Evolutionary conservation across 1,140 invertebrate genomes (phyloP).

Genomic region (Scaptomyza montana): DNA sequence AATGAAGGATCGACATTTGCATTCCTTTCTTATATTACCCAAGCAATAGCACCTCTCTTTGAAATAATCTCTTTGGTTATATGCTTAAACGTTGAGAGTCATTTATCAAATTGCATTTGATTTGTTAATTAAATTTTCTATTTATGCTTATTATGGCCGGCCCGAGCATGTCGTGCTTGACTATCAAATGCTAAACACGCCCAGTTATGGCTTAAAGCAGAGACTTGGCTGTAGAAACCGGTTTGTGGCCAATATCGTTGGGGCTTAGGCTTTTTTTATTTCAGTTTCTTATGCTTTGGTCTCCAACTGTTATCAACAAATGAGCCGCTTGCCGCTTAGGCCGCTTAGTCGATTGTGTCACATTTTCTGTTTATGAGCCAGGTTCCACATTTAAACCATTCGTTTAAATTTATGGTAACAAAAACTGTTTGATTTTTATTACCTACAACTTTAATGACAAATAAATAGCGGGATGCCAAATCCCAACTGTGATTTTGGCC

Average conservation of each 20-base stretch:
- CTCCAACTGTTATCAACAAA: slow-evolving; percentile 74
- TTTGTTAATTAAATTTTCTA: slow-evolving; percentile 80
- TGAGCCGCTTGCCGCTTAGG: slow-evolving; percentile 53
- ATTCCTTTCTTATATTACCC: slow-evolving; percentile 35
- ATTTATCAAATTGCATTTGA: slow-evolving; percentile 79
- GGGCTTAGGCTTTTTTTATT: slow-evolving; percentile 9
- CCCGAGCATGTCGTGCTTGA: slow-evolving; percentile 34
- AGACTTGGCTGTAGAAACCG: slow-evolving; percentile 34
- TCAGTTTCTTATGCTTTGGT: slow-evolving; percentile 18
- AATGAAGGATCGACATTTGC: slow-evolving; percentile 34
- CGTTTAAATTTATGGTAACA: slow-evolving; percentile 63
- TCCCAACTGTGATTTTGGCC: slow-evolving; percentile 25
- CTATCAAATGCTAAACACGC: slow-evolving; percentile 64
- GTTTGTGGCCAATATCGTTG: slow-evolving; percentile 47
- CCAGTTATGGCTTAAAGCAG: slow-evolving; percentile 40
- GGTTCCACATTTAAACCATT: neutral
- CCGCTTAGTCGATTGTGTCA: slow-evolving; percentile 64
- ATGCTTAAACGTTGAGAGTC: slow-evolving; percentile 42
- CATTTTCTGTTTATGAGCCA: slow-evolving; percentile 66
- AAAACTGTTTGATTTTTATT: slow-evolving; percentile 65
- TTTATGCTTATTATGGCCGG: slow-evolving; percentile 71
- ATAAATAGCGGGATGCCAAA: slow-evolving; percentile 58
- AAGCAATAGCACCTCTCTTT: neutral
- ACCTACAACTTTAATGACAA: slow-evolving; percentile 51
- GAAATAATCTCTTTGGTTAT: neutral